phyloP scores from a whole-genome alignment of 2,797 vertebrate species.

The Tangara arthus region DNA sequence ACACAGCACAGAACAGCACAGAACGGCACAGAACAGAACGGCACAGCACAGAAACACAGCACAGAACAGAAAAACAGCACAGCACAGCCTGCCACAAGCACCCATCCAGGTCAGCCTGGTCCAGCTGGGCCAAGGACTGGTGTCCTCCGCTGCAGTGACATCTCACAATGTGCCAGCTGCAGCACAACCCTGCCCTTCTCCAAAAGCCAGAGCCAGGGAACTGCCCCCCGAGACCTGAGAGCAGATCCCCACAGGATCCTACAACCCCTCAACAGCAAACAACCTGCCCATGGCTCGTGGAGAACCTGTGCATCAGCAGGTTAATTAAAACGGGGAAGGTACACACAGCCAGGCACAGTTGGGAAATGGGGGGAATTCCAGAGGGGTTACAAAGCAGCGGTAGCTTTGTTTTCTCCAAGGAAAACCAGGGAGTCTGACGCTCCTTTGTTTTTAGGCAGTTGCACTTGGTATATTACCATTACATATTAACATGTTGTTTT shows the following conservation, averaged over 20 bases:
- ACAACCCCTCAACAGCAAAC: neutral
- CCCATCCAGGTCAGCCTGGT: neutral
- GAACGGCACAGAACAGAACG: no score
- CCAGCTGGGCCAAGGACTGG: neutral
- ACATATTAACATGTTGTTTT: neutral
- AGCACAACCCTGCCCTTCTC: neutral
- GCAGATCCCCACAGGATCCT: fast-evolving
- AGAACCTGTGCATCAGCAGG: neutral
- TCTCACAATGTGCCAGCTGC: fast-evolving
- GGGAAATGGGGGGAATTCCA: neutral
- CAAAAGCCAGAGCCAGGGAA: neutral
- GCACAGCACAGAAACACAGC: neutral
- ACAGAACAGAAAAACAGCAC: no score
- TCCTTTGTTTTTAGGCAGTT: neutral
- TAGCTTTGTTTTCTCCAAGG: neutral
- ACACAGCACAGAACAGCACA: no score
- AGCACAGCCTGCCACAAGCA: neutral
- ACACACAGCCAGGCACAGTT: neutral
- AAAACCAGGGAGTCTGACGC: neutral
- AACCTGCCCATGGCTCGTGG: no score
- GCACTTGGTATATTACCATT: neutral
- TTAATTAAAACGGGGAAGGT: neutral
- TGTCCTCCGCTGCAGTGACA: neutral
- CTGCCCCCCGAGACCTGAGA: neutral
- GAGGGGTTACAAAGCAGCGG: neutral